These are phyloP conservation scores for Achatina immaculata DNA, from an alignment of 1,140 invertebrate genomes.

Conservation along the genomic window DNA sequence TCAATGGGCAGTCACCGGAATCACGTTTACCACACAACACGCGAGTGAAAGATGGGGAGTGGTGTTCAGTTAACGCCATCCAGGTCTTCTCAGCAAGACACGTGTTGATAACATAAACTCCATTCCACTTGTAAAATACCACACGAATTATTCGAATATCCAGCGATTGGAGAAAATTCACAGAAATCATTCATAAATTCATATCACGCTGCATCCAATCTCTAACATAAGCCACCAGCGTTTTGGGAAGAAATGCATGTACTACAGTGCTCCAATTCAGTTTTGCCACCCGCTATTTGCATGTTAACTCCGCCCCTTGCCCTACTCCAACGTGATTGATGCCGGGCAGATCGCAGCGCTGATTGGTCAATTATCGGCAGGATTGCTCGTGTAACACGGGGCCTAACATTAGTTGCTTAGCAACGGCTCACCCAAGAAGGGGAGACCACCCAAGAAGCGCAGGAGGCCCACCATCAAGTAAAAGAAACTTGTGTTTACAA, in stretches of 20 bases:
- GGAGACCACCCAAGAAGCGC: constrained; percentile 66
- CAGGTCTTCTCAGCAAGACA: constrained; percentile 6
- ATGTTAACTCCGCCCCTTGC: constrained; percentile 60
- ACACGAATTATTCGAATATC: not conserved
- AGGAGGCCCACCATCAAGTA: constrained; percentile 27
- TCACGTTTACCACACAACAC: not conserved
- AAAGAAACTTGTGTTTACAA: too few relatives aligned
- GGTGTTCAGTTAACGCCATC: not conserved
- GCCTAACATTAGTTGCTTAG: constrained; percentile 69
- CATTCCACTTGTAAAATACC: not conserved
- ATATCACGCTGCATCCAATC: not conserved
- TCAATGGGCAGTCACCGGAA: too few relatives aligned
- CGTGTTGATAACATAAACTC: constrained; percentile 14
- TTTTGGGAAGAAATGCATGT: constrained; percentile 38
- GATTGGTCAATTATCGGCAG: constrained; percentile 64
- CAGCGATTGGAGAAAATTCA: not conserved
- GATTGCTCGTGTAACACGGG: constrained; percentile 65
- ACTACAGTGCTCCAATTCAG: constrained; percentile 45
- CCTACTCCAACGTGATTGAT: constrained; percentile 62
- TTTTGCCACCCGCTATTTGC: constrained; percentile 54
- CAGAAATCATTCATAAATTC: constrained; percentile 24
- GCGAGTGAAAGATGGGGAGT: constrained; percentile 2
- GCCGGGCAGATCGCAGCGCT: constrained; percentile 55
- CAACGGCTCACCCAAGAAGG: constrained; percentile 69
- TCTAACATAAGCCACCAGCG: constrained; percentile 8